phyloP scores from a whole-genome alignment of 2,888 invertebrate species.

The Andrena bicolor region DNA sequence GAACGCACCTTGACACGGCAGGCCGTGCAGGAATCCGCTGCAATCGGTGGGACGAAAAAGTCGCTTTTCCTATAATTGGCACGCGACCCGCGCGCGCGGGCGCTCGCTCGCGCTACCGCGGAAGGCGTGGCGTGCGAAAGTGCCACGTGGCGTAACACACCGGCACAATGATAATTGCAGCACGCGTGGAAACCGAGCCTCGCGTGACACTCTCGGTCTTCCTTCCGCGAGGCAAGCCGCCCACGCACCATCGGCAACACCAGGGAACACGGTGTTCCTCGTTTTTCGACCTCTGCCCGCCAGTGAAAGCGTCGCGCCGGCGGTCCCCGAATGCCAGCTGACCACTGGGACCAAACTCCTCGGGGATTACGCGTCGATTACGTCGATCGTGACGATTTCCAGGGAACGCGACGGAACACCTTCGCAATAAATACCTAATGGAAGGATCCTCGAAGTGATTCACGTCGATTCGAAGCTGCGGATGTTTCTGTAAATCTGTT shows the following conservation, averaged over 20 bases:
- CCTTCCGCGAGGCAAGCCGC: conserved; percentile 32
- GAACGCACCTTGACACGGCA: conserved; percentile 59
- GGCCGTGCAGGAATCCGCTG: conserved; percentile 43
- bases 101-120: conserved; percentile 31
- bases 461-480: no score
- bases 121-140: conserved; percentile 65
- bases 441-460: no score
- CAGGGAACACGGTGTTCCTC: conserved; percentile 16
- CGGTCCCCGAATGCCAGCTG: conserved; percentile 1
- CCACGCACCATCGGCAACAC: conserved; percentile 28
- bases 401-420: no score
- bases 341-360: neutral
- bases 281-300: conserved; percentile 38
- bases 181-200: conserved; percentile 50
- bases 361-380: neutral
- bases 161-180: conserved; percentile 59
- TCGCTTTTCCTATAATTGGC: conserved; percentile 62
- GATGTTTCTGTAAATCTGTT: no score
- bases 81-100: conserved; percentile 38
- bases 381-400: neutral
- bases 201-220: conserved; percentile 55
- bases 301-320: conserved; percentile 36
- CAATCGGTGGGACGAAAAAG: conserved; percentile 42
- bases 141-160: conserved; percentile 61
- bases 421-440: no score